Conservation (phyloP, 2,888 invertebrate species). For the Spodoptera exigua region DNA sequence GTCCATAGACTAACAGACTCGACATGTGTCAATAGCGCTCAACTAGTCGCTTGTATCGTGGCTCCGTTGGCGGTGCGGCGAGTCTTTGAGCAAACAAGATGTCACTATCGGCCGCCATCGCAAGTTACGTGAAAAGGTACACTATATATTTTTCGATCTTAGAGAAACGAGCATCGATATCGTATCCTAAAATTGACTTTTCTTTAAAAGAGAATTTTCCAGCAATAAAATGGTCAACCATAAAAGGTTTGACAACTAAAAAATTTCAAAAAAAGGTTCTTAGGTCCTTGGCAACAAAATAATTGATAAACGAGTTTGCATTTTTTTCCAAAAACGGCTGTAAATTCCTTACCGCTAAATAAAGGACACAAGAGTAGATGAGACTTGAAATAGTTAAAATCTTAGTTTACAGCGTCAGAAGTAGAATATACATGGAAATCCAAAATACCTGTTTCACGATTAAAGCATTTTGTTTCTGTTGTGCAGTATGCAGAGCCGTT, state of each 20-base stretch:
- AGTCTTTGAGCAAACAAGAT: conserved; percentile 43
- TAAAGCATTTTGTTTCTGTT: conserved; percentile 87
- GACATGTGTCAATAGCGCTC: conserved; percentile 50
- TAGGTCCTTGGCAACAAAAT: conserved; percentile 55
- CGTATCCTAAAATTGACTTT: conserved; percentile 31
- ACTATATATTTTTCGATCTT: conserved; percentile 33
- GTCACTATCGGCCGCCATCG: conserved; percentile 29
- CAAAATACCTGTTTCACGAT: conserved; percentile 88
- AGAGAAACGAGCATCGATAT: conserved; percentile 15
- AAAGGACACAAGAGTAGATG: conserved; percentile 67
- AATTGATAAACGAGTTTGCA: conserved; percentile 27
- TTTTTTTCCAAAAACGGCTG: conserved; percentile 36
- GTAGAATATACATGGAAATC: conserved; percentile 81
- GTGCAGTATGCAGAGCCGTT: conserved; percentile 73
- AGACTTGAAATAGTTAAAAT: conserved; percentile 67
- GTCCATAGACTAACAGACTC: conserved; percentile 24
- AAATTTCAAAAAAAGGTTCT: conserved; percentile 53
- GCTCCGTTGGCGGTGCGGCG: conserved; percentile 14
- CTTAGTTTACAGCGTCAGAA: conserved; percentile 77
- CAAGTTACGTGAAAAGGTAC: conserved; percentile 45
- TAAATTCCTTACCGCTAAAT: conserved; percentile 57
- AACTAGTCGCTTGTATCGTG: conserved; percentile 40
- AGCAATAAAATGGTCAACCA: conserved; percentile 2
- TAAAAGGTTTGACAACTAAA: conserved; percentile 38
- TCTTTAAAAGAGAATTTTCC: neutral